Base-by-base conservation (phyloP, 2,888 invertebrate species). In the Teinopalpus imperialis region DNA sequence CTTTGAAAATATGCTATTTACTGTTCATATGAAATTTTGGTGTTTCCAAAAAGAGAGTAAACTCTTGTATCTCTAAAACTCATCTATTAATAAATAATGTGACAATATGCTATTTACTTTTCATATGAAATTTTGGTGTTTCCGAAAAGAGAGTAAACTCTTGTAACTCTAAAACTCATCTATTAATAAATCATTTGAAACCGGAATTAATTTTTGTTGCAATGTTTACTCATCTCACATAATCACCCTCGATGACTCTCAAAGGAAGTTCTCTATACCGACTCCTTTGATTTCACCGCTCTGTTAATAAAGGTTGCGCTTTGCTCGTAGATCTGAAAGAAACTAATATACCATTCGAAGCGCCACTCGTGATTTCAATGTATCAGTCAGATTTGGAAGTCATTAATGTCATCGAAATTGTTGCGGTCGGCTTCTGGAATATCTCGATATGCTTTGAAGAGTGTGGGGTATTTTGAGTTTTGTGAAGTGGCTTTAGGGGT, bases 361-460 rank as follows among this genome's bases (percentile, higher is more conserved):
- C 52, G 61, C 65, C 74, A 66, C 64, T 69, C 57, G 65, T 72
- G 63, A 71, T 69, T 70, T 69, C 64, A 76, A 76, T 71, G 72
- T 69, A 74, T 69, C 71, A 66, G 70, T 69, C 71, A 66, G 69
- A 75, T 79, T 77, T 76, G 66, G 69, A 65, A 71, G 74, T 86
- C 85, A 85, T 87, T 85, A 86, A 80, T 83, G 85, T 82, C 82
- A 77, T 82, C 79, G 68, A 66, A 77, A 76, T 76, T 66, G 69
- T 61, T 72, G 62, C 58, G 63, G 71, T 69, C 70, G 69, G 85
- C 87, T 88, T 70, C 86, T 72, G 87, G 72, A 66, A 66, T 67
- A 63, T 61, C 48, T 51, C 41, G 43, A 45, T 51, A 27, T 16
- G 8, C 12, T 23, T 14, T 4, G 12, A 41, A 43, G 35, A 4